phyloP scores from a whole-genome alignment of 2,888 invertebrate species.

The Resseliella maxima region DNA sequence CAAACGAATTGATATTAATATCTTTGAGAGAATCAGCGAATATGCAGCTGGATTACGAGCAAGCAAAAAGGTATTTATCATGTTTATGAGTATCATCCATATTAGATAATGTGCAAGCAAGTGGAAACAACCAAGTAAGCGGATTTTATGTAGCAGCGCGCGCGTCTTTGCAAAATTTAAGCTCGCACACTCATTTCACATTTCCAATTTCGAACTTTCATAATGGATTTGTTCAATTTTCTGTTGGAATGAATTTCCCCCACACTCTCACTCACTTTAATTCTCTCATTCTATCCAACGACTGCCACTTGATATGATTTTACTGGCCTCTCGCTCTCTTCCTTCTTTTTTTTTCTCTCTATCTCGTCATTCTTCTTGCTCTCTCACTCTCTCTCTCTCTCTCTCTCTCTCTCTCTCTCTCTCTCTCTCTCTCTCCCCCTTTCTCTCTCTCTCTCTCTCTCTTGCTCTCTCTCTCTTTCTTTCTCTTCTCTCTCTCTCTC shows the following conservation, averaged over 20 bases:
- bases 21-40: not conserved
- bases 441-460: too few species aligned
- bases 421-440: not conserved
- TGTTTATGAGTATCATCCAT: conserved; percentile 40
- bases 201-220: not conserved
- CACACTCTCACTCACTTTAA: too few species aligned
- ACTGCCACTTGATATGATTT: not conserved
- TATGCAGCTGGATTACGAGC: not conserved
- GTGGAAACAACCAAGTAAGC: conserved; percentile 36
- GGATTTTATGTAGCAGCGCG: too few species aligned
- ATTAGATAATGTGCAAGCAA: conserved; percentile 48
- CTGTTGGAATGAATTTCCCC: conserved; percentile 7
- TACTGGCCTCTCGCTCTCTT: not conserved
- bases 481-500: too few species aligned
- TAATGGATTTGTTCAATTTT: conserved; percentile 45
- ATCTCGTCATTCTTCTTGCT: too few species aligned
- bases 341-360: not conserved
- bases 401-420: not conserved
- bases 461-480: too few species aligned
- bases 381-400: too few species aligned
- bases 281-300: not conserved
- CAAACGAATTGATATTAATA: not conserved
- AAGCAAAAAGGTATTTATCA: conserved; percentile 15
- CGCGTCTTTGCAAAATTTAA: not conserved
- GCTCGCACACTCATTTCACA: not conserved